Evolutionary conservation across 2,113 vertebrate genomes (phyloP).

Genomic region (Zosterops pallidus): DNA sequence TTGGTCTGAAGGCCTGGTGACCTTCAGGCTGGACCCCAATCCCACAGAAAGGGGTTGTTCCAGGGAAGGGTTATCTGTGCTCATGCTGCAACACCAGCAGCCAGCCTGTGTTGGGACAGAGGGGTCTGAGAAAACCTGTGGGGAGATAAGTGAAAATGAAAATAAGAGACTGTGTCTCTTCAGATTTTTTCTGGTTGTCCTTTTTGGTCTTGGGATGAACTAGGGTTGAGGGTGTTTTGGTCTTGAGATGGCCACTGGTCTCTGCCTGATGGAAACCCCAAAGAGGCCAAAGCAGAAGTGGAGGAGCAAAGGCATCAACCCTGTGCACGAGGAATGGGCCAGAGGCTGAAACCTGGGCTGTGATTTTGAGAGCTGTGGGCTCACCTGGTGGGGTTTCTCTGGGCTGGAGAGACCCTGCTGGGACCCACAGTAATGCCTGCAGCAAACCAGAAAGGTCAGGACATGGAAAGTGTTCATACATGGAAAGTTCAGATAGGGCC

Average conservation of each 20-base stretch:
- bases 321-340: not conserved
- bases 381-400: not conserved
- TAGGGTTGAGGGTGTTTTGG: not conserved
- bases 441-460: not conserved
- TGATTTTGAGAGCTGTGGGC: accelerated
- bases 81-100: not conserved
- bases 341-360: not conserved
- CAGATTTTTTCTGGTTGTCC: not conserved
- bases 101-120: accelerated
- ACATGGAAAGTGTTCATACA: not conserved
- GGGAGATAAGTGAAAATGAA: not conserved
- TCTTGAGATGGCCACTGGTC: not conserved
- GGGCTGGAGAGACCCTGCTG: not conserved
- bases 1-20: not conserved
- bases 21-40: not conserved
- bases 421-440: not conserved
- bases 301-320: accelerated
- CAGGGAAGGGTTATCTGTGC: not conserved
- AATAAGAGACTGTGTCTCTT: not conserved
- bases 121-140: not conserved
- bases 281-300: not conserved
- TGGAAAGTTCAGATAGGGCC: not conserved
- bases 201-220: not conserved
- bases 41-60: accelerated
- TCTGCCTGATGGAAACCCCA: not conserved